phyloP scores from a whole-genome alignment of 1,140 invertebrate genomes.

The Drosophila mayri region DNA sequence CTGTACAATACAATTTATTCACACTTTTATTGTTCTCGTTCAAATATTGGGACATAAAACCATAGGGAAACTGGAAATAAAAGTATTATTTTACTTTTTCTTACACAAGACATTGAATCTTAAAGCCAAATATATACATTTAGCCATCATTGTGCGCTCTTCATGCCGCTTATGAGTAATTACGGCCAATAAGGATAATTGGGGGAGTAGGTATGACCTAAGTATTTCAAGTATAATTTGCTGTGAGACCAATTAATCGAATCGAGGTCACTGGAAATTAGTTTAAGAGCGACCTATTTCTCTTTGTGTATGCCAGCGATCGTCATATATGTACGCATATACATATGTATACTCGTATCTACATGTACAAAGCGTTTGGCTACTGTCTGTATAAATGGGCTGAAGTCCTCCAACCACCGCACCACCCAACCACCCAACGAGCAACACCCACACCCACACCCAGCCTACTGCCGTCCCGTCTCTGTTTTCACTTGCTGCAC shows the following conservation, averaged over 20 bases:
- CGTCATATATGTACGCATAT: slow-evolving; percentile 1
- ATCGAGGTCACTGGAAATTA: slow-evolving; percentile 25
- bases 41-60: too few relatives aligned
- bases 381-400: slow-evolving; percentile 16
- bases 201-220: background rate
- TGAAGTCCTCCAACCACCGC: background rate
- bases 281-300: slow-evolving; percentile 30
- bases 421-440: too few relatives aligned
- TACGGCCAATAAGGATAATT: slow-evolving; percentile 15
- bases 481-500: slow-evolving; percentile 60
- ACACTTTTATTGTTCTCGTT: background rate
- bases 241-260: slow-evolving; percentile 19
- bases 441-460: background rate
- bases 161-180: background rate
- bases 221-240: slow-evolving; percentile 24
- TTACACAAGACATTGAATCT: background rate
- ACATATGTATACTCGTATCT: background rate
- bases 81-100: background rate
- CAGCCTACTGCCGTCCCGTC: background rate
- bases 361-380: slow-evolving; percentile 21
- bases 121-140: background rate
- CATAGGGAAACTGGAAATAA: background rate
- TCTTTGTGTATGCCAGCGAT: slow-evolving; percentile 31
- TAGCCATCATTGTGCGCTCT: background rate
- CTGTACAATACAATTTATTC: too few relatives aligned